These are phyloP conservation scores for Nestor notabilis DNA, from an alignment of 2,113 vertebrate species.

Conservation along the genomic window DNA sequence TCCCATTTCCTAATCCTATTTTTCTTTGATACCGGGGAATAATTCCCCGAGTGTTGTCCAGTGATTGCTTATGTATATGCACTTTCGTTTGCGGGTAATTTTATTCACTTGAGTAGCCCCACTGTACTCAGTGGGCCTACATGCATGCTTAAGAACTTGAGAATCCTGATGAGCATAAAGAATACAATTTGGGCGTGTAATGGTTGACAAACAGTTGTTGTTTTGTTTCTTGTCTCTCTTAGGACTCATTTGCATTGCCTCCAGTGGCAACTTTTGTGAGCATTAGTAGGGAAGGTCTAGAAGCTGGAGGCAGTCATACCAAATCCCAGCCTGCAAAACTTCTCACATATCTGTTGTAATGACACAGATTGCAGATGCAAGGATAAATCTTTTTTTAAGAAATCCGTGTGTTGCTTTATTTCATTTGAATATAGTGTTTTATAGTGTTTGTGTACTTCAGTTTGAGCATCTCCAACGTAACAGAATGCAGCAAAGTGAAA, in stretches of 20 bases:
- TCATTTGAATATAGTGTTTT: background rate
- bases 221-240: slow-evolving; percentile 61
- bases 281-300: slow-evolving; percentile 22
- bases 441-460: background rate
- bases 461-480: background rate
- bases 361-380: background rate
- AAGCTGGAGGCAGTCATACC: slow-evolving; percentile 19
- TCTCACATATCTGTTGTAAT: background rate
- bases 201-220: slow-evolving; percentile 58
- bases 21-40: slow-evolving; percentile 15
- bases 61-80: slow-evolving; percentile 41
- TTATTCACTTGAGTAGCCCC: slow-evolving; percentile 55
- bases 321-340: slow-evolving; percentile 28
- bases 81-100: slow-evolving; percentile 46
- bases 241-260: slow-evolving; percentile 63
- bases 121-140: slow-evolving; percentile 32
- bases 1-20: slow-evolving; percentile 57
- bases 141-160: slow-evolving; percentile 52
- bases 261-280: slow-evolving; percentile 48
- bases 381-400: background rate
- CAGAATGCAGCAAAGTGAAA: background rate
- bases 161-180: slow-evolving; percentile 57
- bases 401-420: background rate
- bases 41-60: slow-evolving; percentile 29
- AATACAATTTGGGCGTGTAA: slow-evolving; percentile 59